Percentiles rank a stretch among this genome's conserved stretches.
Evolutionary conservation across 35 echinoderm and acorn worm genomes (phyloP).

Genomic region (Acanthaster planci): DNA sequence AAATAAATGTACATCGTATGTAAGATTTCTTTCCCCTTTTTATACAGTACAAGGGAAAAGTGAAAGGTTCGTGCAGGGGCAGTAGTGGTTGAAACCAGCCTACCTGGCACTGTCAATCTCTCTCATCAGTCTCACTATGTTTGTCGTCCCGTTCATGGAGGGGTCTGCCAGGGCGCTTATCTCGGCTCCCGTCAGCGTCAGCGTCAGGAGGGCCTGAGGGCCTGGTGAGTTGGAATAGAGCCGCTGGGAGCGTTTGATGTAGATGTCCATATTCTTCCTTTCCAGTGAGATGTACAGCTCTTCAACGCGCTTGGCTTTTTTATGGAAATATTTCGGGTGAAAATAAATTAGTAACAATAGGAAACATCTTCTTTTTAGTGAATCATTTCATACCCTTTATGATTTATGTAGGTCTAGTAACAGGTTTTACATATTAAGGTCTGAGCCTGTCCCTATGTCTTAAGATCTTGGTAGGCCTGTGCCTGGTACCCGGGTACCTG

Average conservation of each 20-base stretch:
- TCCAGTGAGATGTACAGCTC: conserved; percentile 90
- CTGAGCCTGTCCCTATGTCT: too few relatives aligned
- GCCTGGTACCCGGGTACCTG: too few relatives aligned
- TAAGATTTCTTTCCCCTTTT: too few relatives aligned
- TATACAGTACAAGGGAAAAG: too few relatives aligned
- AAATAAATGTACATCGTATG: too few relatives aligned
- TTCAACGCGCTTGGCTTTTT: conserved; percentile 74
- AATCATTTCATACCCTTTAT: too few relatives aligned
- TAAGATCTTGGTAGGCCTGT: too few relatives aligned
- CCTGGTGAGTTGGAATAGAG: conserved; percentile 70
- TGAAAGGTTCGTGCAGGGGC: too few relatives aligned
- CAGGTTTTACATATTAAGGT: too few relatives aligned
- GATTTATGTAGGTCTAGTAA: too few relatives aligned
- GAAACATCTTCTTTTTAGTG: too few relatives aligned
- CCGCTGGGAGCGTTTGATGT: conserved; percentile 81
- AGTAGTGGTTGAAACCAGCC: neutral
- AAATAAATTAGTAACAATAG: too few relatives aligned
- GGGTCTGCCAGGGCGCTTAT: conserved; percentile 79
- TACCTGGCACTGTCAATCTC: conserved; percentile 91
- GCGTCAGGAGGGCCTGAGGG: conserved; percentile 66
- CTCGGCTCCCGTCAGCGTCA: conserved; percentile 68
- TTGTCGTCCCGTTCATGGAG: conserved; percentile 88
- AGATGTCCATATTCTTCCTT: conserved; percentile 92
- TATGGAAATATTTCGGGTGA: conserved; percentile 13
- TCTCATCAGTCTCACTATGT: conserved; percentile 84